phyloP scores from a whole-genome alignment of 35 echinoderm and acorn worm genomes.

The Heliocidaris erythrogramma region DNA sequence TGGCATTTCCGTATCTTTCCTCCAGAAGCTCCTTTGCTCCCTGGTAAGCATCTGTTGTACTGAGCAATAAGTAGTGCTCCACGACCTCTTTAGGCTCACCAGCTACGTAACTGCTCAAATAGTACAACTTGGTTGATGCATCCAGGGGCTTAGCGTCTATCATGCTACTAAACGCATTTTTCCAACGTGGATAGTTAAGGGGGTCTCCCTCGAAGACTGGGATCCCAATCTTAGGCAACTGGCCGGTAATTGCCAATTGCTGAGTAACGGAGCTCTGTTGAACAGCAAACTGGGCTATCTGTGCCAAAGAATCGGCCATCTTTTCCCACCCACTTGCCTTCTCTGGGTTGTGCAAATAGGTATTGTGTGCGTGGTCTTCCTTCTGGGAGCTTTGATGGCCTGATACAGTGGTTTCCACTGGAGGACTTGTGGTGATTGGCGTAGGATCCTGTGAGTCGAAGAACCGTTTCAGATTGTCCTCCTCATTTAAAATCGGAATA shows the following conservation, averaged over 20 bases:
- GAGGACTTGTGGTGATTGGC: no score
- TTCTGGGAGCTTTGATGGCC: no score
- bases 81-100: constrained; percentile 50
- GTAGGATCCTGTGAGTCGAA: no score
- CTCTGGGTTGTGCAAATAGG: no score
- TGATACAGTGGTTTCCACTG: no score
- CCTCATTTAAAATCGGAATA: no score
- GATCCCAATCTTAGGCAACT: constrained; percentile 26
- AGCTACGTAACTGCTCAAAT: not conserved
- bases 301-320: not conserved
- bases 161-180: constrained; percentile 1
- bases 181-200: not conserved
- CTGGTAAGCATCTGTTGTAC: constrained; percentile 48
- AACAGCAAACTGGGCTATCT: not conserved
- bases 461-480: no score
- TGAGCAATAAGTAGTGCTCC: constrained; percentile 45
- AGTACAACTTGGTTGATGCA: constrained; percentile 20
- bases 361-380: no score
- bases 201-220: constrained; percentile 37
- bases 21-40: constrained; percentile 20
- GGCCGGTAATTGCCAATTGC: not conserved
- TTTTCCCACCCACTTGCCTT: not conserved
- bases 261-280: constrained; percentile 5
- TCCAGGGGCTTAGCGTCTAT: constrained; percentile 33
- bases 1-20: constrained; percentile 49